Percentiles rank a stretch among this genome's conserved stretches.
These are phyloP conservation scores for Propithecus perrieri DNA, from an alignment of 2,797 vertebrate genomes.

Conservation along the genomic window DNA sequence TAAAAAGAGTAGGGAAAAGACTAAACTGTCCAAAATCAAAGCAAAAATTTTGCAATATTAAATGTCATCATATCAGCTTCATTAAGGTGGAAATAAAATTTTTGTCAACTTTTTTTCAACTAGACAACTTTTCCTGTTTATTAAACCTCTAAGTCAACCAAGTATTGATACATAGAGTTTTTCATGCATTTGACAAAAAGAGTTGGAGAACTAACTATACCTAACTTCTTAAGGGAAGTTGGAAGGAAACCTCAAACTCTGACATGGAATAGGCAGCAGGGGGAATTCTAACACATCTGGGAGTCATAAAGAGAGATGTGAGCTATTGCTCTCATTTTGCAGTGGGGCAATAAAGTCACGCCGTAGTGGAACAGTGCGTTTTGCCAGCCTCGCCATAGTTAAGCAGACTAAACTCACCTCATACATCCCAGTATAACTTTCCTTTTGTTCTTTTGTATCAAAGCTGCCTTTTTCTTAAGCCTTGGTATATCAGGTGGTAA, in stretches of 20 bases:
- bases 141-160: neutral
- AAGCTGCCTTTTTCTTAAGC: constrained; percentile 32
- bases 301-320: neutral
- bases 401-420: neutral
- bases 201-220: neutral
- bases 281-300: neutral
- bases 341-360: neutral
- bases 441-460: constrained; percentile 32
- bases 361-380: fast-evolving
- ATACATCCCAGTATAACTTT: neutral
- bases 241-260: neutral
- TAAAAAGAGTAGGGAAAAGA: neutral
- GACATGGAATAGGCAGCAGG: neutral
- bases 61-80: neutral
- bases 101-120: neutral
- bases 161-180: neutral
- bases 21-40: neutral
- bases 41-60: neutral
- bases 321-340: neutral
- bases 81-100: neutral
- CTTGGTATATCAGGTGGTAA: constrained; percentile 16
- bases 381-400: neutral
- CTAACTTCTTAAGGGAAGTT: neutral
- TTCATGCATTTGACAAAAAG: neutral
- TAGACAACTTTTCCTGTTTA: neutral